phyloP scores from a whole-genome alignment of 2,113 vertebrate species.

The Arenaria interpres region DNA sequence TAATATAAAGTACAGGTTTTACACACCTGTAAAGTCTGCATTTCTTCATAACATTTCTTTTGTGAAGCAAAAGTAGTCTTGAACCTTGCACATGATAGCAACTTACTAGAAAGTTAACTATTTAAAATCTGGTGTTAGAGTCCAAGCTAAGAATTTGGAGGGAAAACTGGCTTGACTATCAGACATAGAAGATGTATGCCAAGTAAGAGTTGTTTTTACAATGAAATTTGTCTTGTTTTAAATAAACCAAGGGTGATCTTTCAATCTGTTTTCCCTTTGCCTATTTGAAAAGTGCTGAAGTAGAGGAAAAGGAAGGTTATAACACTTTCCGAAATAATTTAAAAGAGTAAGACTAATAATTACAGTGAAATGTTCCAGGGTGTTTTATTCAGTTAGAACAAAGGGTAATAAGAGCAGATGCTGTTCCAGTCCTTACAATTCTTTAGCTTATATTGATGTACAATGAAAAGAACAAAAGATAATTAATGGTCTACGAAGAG shows the following conservation, averaged over 20 bases:
- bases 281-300: background rate
- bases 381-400: conserved; percentile 21
- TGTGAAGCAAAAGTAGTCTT: background rate
- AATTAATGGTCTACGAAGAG: background rate
- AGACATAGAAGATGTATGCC: background rate
- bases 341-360: conserved; percentile 11
- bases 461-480: conserved; percentile 54
- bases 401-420: background rate
- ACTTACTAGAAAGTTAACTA: background rate
- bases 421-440: background rate
- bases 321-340: background rate
- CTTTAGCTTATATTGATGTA: background rate
- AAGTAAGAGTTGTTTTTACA: background rate
- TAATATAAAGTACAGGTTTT: background rate
- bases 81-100: background rate
- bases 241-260: background rate
- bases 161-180: background rate
- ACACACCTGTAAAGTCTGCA: background rate
- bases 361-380: background rate
- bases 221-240: background rate
- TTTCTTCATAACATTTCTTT: background rate
- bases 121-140: background rate
- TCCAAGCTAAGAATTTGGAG: background rate
- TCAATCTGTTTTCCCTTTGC: background rate
- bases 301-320: too few species aligned